A percentile compares a stretch with the other conserved stretches of the same genome.
Conservation (phyloP, 2,113 vertebrate genomes). For the Coptodon bakossiorum region DNA sequence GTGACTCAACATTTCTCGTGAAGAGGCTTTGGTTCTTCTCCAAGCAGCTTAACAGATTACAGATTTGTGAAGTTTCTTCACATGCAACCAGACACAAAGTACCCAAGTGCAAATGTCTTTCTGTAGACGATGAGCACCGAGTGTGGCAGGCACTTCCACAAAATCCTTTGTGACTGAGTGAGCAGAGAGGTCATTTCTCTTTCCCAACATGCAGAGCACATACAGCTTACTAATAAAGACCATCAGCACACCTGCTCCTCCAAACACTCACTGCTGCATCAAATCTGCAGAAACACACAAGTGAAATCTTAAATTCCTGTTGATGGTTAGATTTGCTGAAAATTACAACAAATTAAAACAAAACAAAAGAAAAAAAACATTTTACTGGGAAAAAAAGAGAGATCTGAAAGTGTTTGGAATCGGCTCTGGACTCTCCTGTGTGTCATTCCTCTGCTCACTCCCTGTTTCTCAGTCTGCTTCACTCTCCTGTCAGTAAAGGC, state of each 20-base stretch:
- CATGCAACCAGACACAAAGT: not conserved
- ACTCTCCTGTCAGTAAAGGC: not conserved
- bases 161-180: not conserved
- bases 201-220: not conserved
- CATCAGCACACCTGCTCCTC: not conserved
- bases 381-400: not conserved
- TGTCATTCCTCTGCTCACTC: not conserved
- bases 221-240: not conserved
- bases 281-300: not conserved
- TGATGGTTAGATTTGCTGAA: not conserved
- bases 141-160: not conserved
- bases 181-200: not conserved
- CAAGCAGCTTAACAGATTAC: not conserved
- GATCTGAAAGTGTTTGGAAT: not conserved
- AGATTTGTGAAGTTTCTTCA: not conserved
- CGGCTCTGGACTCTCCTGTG: not conserved
- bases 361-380: fast-evolving
- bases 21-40: not conserved
- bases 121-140: fast-evolving
- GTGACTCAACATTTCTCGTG: not conserved
- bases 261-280: not conserved
- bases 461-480: not conserved
- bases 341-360: not conserved
- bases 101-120: not conserved
- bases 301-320: too few relatives aligned